These are phyloP conservation scores for Helicoverpa assulta DNA, from an alignment of 2,888 invertebrate genomes.

Conservation along the genomic window DNA sequence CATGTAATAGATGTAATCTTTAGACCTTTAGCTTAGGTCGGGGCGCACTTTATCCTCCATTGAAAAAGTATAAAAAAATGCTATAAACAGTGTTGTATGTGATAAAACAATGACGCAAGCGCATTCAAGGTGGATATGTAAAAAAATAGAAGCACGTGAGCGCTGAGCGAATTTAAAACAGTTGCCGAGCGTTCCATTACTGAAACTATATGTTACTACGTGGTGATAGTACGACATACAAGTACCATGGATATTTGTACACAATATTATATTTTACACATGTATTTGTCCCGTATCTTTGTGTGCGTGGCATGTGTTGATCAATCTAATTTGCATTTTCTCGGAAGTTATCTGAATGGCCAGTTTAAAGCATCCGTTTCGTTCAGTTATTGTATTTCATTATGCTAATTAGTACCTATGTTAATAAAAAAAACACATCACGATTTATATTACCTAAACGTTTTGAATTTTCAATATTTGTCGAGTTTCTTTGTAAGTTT, in stretches of 20 bases:
- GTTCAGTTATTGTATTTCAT: slow-evolving; percentile 33
- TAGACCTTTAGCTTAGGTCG: slow-evolving; percentile 10
- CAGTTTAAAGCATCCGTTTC: slow-evolving; percentile 34
- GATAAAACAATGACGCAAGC: slow-evolving; percentile 44
- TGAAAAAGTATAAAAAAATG: slow-evolving; percentile 7
- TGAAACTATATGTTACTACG: slow-evolving; percentile 14
- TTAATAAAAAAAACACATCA: slow-evolving; percentile 31
- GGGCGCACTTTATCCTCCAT: slow-evolving; percentile 3
- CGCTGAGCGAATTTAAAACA: slow-evolving; percentile 47
- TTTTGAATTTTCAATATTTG: slow-evolving; percentile 27
- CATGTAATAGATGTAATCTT: slow-evolving; percentile 17
- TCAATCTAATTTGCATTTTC: slow-evolving; percentile 54
- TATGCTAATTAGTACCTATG: slow-evolving; percentile 45
- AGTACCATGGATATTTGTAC: not conserved
- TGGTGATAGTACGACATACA: not conserved
- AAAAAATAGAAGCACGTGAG: slow-evolving; percentile 50
- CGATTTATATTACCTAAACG: slow-evolving; percentile 22
- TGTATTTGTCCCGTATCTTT: slow-evolving; percentile 10
- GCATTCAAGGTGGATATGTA: slow-evolving; percentile 44
- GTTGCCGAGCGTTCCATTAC: not conserved
- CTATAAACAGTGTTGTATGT: slow-evolving; percentile 4
- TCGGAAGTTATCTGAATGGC: slow-evolving; percentile 49
- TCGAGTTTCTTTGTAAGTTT: slow-evolving; percentile 10
- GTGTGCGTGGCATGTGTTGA: slow-evolving; percentile 18
- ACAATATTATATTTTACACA: slow-evolving; percentile 7